Evolutionary conservation across 2,113 vertebrate species (phyloP).

Genomic region (Oxygymnocypris stewartii): DNA sequence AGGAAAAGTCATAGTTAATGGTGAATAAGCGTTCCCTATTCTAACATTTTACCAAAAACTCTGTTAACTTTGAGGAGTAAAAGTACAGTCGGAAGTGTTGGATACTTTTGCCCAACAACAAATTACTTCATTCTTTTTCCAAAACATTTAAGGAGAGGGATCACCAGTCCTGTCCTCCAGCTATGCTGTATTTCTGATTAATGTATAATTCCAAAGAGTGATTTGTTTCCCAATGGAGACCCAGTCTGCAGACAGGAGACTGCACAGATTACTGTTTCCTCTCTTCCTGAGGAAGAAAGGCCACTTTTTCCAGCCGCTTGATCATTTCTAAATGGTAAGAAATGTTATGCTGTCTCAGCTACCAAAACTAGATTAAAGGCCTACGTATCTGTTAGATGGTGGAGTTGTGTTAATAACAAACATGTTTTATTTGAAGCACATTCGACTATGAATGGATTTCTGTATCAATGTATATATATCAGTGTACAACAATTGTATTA

Average conservation of each 20-base stretch:
- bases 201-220: slow-evolving; percentile 59
- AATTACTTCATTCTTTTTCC: background rate
- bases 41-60: too few relatives aligned
- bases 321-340: slow-evolving; percentile 51
- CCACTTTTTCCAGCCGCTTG: slow-evolving; percentile 42
- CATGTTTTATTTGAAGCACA: background rate
- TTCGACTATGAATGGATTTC: background rate
- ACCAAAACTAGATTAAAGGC: slow-evolving; percentile 20
- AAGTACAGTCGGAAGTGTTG: background rate
- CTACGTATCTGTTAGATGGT: background rate
- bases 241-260: slow-evolving; percentile 58
- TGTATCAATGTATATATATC: background rate
- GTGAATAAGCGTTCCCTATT: too few relatives aligned
- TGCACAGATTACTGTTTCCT: slow-evolving; percentile 50
- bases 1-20: too few relatives aligned
- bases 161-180: slow-evolving; percentile 58
- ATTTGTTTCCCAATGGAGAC: slow-evolving; percentile 65
- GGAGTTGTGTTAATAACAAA: background rate
- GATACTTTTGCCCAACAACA: background rate
- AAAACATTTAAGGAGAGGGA: slow-evolving; percentile 42
- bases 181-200: slow-evolving; percentile 59
- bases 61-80: background rate
- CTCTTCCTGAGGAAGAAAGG: slow-evolving; percentile 20
- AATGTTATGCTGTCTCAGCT: slow-evolving; percentile 5
- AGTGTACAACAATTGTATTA: background rate